Conservation (phyloP, 2,797 vertebrate species). For the Tamandua tetradactyla region DNA sequence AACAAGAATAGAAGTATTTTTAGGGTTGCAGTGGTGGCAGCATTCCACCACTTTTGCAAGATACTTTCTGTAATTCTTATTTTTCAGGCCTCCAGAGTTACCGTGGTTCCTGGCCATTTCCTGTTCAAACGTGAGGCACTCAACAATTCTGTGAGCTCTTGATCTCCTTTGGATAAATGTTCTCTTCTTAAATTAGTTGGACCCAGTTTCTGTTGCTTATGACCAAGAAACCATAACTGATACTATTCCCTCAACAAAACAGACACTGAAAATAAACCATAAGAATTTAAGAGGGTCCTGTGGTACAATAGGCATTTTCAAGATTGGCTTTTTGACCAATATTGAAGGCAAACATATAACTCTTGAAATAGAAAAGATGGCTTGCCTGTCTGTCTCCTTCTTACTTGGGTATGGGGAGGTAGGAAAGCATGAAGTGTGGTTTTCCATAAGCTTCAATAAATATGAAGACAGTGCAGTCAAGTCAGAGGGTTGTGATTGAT, state of each 20-base stretch:
- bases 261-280: background rate
- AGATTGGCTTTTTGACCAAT: constrained; percentile 12
- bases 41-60: background rate
- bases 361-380: constrained; percentile 52
- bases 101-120: background rate
- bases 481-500: constrained; percentile 81
- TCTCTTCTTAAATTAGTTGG: background rate
- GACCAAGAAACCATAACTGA: background rate
- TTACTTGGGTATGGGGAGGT: background rate
- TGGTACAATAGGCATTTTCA: background rate
- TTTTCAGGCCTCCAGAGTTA: background rate
- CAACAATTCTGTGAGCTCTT: background rate
- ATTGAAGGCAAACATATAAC: background rate
- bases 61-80: background rate
- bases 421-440: constrained; percentile 48
- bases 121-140: background rate
- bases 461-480: constrained; percentile 66
- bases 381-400: constrained; percentile 1
- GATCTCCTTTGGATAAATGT: background rate
- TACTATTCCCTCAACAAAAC: background rate
- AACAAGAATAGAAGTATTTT: background rate
- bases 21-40: too few species aligned
- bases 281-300: background rate
- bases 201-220: background rate
- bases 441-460: constrained; percentile 73